Base-by-base conservation (phyloP, 2,888 invertebrate species). In the Oxycera nigricornis region DNA sequence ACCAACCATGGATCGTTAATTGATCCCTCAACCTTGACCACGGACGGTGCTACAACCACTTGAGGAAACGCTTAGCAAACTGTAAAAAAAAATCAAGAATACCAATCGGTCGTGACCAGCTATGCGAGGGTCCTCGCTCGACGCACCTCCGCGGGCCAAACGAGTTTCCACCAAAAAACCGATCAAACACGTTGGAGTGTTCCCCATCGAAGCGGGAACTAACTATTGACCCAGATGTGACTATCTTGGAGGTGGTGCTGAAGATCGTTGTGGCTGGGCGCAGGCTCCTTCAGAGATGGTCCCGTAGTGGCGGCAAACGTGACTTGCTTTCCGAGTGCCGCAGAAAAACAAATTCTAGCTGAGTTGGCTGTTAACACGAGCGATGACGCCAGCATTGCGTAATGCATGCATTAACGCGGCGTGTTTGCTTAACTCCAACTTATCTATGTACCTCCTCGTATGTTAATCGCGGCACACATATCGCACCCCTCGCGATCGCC, bases 381-480 rank as follows among this genome's bases (percentile, higher is more conserved):
- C 24, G 59, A 26, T 59, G 30, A 59, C 24, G 24, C 17, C 9
- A 28, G 1, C 11, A n/a, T 59, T 59, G 59, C 59, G 59, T 59
- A 59, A 59, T 28, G 59, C 30, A 59, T 59, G 59, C 59, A 14
- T 17, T 59, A 20, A 59, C 30, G 28, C n/a, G 59, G 4, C 30
- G n/a, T n/a, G 59, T 28, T 14, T 59, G 28, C 30, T 59, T 11
- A 28, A 59, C 28, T 59, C 6, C 50, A 28, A 59, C 28, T 59
- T 59, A 30, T 59, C 30, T 59, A 59, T n/a, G n/a, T n/a, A n/a
- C n/a, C n/a, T n/a, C n/a, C n/a, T n/a, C n/a, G n/a, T n/a, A n/a
- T 59, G 59, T 59, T 59, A 30, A 59, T 59, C 59, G 28, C n/a
- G 6, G 28, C 55, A 24, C 7, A 35, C 35, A 35, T 46, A 46